These are phyloP conservation scores for Drosophila tristis DNA, from an alignment of 1,140 invertebrate species.

Conservation along the genomic window DNA sequence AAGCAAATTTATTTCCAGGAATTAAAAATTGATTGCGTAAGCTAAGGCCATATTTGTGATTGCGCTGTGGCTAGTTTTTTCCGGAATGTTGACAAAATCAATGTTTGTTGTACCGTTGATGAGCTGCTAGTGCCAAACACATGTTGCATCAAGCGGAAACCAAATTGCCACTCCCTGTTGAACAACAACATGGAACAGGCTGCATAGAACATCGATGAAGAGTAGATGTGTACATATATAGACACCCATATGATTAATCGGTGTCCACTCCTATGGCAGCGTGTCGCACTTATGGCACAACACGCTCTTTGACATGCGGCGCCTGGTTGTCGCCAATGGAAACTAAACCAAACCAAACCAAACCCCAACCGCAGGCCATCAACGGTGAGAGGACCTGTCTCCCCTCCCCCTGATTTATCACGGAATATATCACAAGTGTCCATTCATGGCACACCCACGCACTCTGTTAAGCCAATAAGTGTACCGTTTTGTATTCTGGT, in stretches of 20 bases:
- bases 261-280: slow-evolving; percentile 10
- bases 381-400: background rate
- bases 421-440: slow-evolving; percentile 6
- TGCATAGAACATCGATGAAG: background rate
- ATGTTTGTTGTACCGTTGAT: background rate
- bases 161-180: slow-evolving; percentile 25
- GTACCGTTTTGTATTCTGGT: no score
- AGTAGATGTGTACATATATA: background rate
- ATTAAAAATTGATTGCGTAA: no score
- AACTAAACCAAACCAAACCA: no score
- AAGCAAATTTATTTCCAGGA: no score
- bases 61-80: no score
- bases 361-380: slow-evolving; percentile 1
- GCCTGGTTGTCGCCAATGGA: slow-evolving; percentile 33
- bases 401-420: slow-evolving; percentile 22
- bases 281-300: background rate
- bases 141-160: slow-evolving; percentile 15
- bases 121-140: slow-evolving; percentile 2
- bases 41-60: no score
- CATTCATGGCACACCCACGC: background rate
- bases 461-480: background rate
- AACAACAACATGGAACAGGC: background rate
- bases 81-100: no score
- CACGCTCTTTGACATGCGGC: slow-evolving; percentile 43
- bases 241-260: slow-evolving; percentile 37